A percentile compares a stretch with the other conserved stretches of the same genome.
These are phyloP conservation scores for Odontamblyopus lacepedii DNA, from an alignment of 2,797 vertebrate species.

Conservation along the genomic window DNA sequence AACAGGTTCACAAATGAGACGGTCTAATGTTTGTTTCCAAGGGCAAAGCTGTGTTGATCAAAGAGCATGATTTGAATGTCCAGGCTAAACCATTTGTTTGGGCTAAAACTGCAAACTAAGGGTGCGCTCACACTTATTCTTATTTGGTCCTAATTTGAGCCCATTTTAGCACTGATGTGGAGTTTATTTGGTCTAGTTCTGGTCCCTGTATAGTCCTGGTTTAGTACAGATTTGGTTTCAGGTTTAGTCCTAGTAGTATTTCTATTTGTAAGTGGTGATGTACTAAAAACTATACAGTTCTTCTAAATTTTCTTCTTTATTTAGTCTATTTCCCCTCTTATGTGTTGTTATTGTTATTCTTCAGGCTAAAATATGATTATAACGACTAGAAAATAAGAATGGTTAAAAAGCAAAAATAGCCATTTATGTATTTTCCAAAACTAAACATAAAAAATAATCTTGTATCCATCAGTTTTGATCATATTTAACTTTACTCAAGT, in stretches of 20 bases:
- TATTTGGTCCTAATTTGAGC: no score
- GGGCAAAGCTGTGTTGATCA: conserved; percentile 81
- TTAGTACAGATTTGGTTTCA: no score
- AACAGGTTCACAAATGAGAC: conserved; percentile 79
- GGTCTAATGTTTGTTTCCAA: conserved; percentile 78
- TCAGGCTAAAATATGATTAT: not conserved
- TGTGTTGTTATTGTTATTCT: not conserved
- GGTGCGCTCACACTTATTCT: no score
- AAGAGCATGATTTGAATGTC: conserved; percentile 64
- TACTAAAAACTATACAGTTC: no score
- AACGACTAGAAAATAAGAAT: not conserved
- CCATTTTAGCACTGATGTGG: no score
- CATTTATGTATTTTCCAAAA: not conserved
- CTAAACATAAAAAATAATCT: not conserved
- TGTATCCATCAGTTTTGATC: not conserved
- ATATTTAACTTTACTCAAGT: not conserved
- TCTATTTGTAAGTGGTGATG: no score
- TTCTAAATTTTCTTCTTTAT: no score
- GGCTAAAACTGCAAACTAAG: conserved; percentile 10
- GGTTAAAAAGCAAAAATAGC: not conserved
- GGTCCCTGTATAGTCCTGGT: no score
- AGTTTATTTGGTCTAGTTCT: no score
- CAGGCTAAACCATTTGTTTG: conserved; percentile 43
- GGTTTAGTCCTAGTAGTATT: no score
- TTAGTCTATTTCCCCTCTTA: no score